Conservation (phyloP, 1,140 invertebrate genomes). For the Caenorhabditis briggsae region DNA sequence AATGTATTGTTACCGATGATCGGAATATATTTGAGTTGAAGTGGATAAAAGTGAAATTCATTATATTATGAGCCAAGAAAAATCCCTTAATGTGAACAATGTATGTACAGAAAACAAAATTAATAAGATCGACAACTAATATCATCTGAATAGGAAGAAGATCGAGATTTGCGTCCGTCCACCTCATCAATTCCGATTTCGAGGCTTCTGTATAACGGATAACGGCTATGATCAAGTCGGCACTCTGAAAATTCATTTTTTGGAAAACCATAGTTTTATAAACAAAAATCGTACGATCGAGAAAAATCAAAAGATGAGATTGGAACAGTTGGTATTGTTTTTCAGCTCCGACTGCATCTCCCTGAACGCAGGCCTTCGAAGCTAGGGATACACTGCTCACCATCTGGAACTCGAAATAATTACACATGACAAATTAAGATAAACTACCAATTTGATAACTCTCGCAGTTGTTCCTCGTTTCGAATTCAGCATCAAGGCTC, state of each 20-base stretch:
- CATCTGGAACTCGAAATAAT: conserved; percentile 11
- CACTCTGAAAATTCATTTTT: conserved; percentile 6
- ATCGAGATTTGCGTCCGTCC: conserved; percentile 17
- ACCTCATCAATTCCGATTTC: conserved; percentile 37
- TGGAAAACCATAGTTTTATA: background rate
- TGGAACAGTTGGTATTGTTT: conserved; percentile 33
- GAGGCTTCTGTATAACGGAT: conserved; percentile 21
- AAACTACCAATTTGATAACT: background rate
- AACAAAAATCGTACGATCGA: conserved; percentile 27
- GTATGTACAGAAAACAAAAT: background rate
- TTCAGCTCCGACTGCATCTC: conserved; percentile 19
- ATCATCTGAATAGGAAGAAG: conserved; percentile 37
- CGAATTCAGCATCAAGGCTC: conserved; percentile 28
- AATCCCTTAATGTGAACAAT: background rate
- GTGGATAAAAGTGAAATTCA: background rate
- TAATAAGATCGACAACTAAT: conserved; percentile 28
- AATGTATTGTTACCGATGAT: background rate
- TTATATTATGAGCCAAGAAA: background rate
- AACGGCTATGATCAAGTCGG: conserved; percentile 17
- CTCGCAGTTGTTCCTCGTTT: conserved; percentile 29
- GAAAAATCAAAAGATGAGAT: conserved; percentile 20
- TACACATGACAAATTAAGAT: background rate
- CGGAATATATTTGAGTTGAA: background rate
- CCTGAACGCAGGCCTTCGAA: background rate
- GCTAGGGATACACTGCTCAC: conserved; percentile 30